phyloP scores from a whole-genome alignment of 1,140 invertebrate species.

The Aphaenogaster rudis region DNA sequence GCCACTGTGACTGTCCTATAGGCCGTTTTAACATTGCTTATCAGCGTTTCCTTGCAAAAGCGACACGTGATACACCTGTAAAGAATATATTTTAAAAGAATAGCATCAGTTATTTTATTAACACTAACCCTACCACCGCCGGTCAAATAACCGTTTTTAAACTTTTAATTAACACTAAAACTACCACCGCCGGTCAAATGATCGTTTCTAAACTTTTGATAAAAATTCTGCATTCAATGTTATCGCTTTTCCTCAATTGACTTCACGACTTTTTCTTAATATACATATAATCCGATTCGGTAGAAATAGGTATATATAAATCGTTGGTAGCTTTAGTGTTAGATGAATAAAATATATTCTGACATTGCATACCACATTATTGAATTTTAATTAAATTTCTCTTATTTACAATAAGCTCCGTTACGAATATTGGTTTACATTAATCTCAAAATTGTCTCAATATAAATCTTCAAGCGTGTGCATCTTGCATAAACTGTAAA shows the following conservation, averaged over 20 bases:
- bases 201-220: no score
- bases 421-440: neutral
- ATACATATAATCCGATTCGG: no score
- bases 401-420: neutral
- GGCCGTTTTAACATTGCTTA: neutral
- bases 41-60: neutral
- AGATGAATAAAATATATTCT: neutral
- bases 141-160: no score
- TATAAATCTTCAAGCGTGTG: neutral
- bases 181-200: no score
- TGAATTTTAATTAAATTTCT: neutral
- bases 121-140: no score
- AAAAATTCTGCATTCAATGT: no score
- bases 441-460: neutral
- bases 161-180: no score
- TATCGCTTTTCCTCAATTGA: no score
- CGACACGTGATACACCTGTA: conserved; percentile 19
- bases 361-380: conserved; percentile 32
- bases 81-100: conserved; percentile 27
- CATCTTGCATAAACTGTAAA: neutral
- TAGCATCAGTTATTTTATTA: neutral
- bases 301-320: no score
- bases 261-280: no score
- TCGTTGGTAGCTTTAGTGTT: no score
- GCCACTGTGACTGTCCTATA: conserved; percentile 64